Base-by-base conservation (phyloP, 2,797 vertebrate species). In the Myotis daubentonii region DNA sequence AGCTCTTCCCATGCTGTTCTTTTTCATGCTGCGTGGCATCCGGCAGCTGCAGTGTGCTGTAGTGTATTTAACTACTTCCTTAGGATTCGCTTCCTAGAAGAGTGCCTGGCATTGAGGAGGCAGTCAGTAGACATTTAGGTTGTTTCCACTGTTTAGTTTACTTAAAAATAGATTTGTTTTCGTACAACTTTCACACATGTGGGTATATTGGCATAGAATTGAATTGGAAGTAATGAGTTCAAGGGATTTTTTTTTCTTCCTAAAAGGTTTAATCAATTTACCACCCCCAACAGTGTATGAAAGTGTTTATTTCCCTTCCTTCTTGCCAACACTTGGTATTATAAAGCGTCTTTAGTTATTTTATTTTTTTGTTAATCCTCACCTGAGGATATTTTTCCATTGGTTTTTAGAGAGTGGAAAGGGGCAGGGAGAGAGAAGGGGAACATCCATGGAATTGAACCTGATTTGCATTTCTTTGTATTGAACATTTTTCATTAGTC, bases 321-420 rank as follows among this genome's bases (percentile, higher is more conserved):
- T 81, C 33, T 85, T 86, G 65, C 87, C 90, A 86, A 6, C 8
- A n/a, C 51, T 80, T 94, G 47, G 49, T 53, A n/a, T 92, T 93
- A 38, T 25, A 91, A 65, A 75, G 38, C 53, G 65, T 68, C 65
- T 68, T 66, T 33, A 66, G 17, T 66, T 66, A 16, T 65, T 65
- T 65, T n/a, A 17, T 65, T 30, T n/a, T 16, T n/a, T 65, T n/a
- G 30, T n/a, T 65, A n/a, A 65, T 33, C 30, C 16, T 65, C 62
- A n/a, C 30, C 62, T 65, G 62, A 65, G 15, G 62, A 65, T n/a
- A 65, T 65, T 65, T n/a, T 65, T n/a, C 30, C 30, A 65, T 65
- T 65, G 62, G 15, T 17, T 65, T 65, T 65, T n/a, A 65, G 62
- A 65, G 62, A 65, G 62, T n/a, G 30, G 30, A 65, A 65, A n/a